phyloP scores from a whole-genome alignment of 2,888 invertebrate genomes.

The Philopedon plagiatum region DNA sequence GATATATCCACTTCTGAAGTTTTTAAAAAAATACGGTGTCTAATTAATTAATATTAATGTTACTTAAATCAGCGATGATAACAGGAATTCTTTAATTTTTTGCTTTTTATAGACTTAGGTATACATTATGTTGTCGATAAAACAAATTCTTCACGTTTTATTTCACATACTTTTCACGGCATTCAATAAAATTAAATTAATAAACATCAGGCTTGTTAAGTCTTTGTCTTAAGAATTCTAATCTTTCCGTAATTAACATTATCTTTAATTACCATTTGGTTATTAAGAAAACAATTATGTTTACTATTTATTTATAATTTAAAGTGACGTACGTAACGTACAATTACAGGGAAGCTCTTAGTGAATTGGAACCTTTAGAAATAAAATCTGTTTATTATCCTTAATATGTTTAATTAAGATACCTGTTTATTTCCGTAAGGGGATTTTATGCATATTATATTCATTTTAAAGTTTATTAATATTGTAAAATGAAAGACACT shows the following conservation, averaged over 20 bases:
- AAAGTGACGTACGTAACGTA: neutral
- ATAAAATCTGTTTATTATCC: neutral
- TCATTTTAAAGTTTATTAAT: constrained; percentile 1
- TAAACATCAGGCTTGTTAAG: no score
- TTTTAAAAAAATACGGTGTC: no score
- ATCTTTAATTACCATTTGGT: neutral
- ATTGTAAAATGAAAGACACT: neutral
- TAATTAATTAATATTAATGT: no score
- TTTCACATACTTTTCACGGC: no score
- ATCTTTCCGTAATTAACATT: neutral
- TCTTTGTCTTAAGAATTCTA: no score
- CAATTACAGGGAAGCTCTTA: neutral
- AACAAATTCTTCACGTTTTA: no score
- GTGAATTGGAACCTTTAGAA: neutral
- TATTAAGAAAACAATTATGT: neutral
- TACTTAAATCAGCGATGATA: no score
- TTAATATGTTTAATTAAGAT: constrained; percentile 6
- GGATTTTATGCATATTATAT: neutral
- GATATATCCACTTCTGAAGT: no score
- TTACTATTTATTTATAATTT: neutral
- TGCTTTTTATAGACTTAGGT: no score
- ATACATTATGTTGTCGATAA: no score
- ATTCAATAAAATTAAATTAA: no score
- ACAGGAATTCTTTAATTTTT: no score
- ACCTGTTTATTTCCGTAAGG: neutral